These are phyloP conservation scores for Megaptera novaeangliae DNA, from an alignment of 2,113 vertebrate genomes.

Conservation along the genomic window DNA sequence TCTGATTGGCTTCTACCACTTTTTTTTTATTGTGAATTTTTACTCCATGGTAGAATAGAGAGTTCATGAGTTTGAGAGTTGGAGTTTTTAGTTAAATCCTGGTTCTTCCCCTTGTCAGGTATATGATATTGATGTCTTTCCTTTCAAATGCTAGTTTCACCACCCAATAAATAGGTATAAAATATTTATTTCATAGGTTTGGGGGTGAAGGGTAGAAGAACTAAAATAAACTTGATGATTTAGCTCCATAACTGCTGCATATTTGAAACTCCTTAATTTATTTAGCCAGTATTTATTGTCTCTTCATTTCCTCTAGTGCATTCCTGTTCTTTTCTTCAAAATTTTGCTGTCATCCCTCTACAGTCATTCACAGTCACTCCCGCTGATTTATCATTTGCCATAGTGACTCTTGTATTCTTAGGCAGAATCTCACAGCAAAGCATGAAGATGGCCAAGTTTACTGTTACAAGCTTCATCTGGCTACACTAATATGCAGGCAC, in stretches of 20 bases:
- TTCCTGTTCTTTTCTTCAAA: background rate
- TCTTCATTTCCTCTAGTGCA: background rate
- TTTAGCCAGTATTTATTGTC: background rate
- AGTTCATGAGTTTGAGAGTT: background rate
- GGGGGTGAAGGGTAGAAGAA: background rate
- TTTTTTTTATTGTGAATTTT: background rate
- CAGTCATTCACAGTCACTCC: background rate
- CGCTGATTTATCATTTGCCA: background rate
- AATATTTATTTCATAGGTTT: background rate
- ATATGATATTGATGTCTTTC: background rate
- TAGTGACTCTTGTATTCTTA: background rate
- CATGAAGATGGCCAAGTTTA: background rate
- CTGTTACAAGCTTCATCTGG: background rate
- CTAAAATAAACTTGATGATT: background rate
- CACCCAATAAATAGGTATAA: background rate
- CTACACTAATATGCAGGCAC: background rate
- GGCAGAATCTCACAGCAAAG: background rate
- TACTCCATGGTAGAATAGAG: background rate
- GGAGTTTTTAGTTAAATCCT: background rate
- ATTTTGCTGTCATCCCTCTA: background rate
- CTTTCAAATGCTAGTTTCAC: background rate
- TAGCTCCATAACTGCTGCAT: background rate
- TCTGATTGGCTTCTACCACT: background rate
- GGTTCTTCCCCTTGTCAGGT: background rate
- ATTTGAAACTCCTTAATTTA: background rate